Percentiles rank a stretch among this genome's conserved stretches.
phyloP scores from a whole-genome alignment of 2,113 vertebrate species.

The Corythoichthys intestinalis region DNA sequence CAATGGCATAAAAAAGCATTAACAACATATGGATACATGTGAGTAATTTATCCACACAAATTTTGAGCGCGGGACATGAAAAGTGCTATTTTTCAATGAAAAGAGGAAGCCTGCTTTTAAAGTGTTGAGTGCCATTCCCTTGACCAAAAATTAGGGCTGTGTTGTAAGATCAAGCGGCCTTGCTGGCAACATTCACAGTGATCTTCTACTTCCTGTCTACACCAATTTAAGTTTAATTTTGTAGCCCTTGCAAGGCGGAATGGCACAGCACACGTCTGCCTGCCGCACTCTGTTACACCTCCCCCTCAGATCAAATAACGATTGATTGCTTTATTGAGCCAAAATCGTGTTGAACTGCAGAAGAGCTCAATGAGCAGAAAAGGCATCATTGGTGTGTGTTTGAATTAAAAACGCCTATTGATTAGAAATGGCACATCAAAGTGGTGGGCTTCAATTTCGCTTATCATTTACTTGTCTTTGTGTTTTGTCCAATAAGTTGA shows the following conservation, averaged over 20 bases:
- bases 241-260: slow-evolving; percentile 30
- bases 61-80: not conserved
- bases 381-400: slow-evolving; percentile 43
- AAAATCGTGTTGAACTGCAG: slow-evolving; percentile 56
- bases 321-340: slow-evolving; percentile 64
- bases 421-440: slow-evolving; percentile 35
- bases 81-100: slow-evolving; percentile 39
- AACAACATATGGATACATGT: not conserved
- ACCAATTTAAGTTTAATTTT: slow-evolving; percentile 50
- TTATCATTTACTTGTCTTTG: not conserved
- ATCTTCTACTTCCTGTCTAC: slow-evolving; percentile 43
- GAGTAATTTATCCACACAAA: not conserved
- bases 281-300: slow-evolving; percentile 36
- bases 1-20: slow-evolving; percentile 36
- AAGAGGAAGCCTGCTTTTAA: slow-evolving; percentile 40
- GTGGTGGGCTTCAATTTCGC: not conserved
- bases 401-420: slow-evolving; percentile 48
- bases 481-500: not conserved
- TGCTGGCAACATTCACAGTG: slow-evolving; percentile 42
- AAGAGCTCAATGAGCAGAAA: slow-evolving; percentile 47
- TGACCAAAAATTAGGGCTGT: slow-evolving; percentile 48
- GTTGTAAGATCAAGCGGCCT: slow-evolving; percentile 34
- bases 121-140: slow-evolving; percentile 43
- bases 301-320: slow-evolving; percentile 48
- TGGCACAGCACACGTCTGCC: slow-evolving; percentile 50